Base-by-base conservation (phyloP, 2,888 invertebrate species). In the Pachliopta kotzebuea region DNA sequence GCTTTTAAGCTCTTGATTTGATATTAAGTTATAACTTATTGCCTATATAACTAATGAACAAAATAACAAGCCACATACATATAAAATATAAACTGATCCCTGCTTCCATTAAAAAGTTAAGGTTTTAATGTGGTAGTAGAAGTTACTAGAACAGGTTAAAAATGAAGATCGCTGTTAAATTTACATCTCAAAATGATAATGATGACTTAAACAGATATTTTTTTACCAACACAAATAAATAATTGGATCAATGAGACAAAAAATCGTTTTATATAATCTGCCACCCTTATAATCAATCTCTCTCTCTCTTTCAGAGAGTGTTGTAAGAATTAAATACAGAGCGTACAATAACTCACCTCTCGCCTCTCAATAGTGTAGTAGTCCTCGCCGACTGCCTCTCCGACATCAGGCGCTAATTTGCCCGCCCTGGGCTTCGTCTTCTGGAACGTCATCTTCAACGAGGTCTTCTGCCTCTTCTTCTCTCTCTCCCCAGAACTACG, bases 371-470 rank as follows among this genome's bases (percentile, higher is more conserved):
- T 95, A 76, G 95, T 95, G 88, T 95, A 95, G 79, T 94, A 94
- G 65, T 88, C 88, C 7, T 87, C 87, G 0, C 70, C 72, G 2
- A 79, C 79, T 2, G 83, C 76, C 56, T 87, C 88, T 0, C 85
- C 90, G 14, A 81, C 74, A 69, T 90, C 89, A 31, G 85, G 80
- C 52, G 91, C 83, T 21, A 92, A 92, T 72, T 93, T 93, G 31
- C 93, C 93, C 1, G 94, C 91, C 56, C 95, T 81, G 71, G 92
- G 90, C 78, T 94, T 95, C 75, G 88, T 94, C 83, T 95, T 95
- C 85, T 95, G 95, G 81, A 96, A 93, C 67, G 96, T 96, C 94
- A 96, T 95, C 86, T 96, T 96, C 71, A 96, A 82, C 0, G 95
- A 94, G 68, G 94, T 94, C 69, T 95, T 93, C 61, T 93, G 93